Base-by-base conservation (phyloP, 2,113 vertebrate species). In the Pachypanchax playfairii region DNA sequence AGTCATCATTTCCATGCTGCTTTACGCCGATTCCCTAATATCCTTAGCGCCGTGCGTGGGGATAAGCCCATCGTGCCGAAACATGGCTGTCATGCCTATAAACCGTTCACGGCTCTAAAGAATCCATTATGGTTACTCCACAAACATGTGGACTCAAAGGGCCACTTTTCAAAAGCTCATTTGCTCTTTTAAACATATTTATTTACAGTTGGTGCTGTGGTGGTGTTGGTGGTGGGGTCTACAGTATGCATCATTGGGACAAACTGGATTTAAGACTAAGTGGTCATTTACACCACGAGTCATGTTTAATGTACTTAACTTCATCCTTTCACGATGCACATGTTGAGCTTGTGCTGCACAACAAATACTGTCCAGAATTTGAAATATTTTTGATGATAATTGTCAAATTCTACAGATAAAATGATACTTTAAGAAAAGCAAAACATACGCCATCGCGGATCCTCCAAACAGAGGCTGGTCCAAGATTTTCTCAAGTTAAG, bases 21-120 rank as follows among this genome's bases (percentile, higher is more conserved):
- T 91, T 91, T 91, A 86, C 77, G 82, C 86, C 74, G 88, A 91
- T 92, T 90, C 85, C 79, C 84, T 91, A 91, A 92, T 91, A 91
- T 91, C 90, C 89, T 91, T 89, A 91, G 86, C 84, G 82, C 82
- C 84, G 67, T 60, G 85, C 81, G 88, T 70, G 79, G 86, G 90
- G 90, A 90, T 91, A 91, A 91, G 90, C 89, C 83, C 84, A 70
- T 90, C 87, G 80, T 71, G 85, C 80, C 50, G 83, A 84, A 89
- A 88, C 87, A 83, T 82, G 89, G 83, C 87, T 84, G 85, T 89
- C 88, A 90, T 87, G 88, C 88, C 85, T 88, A 80, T 88, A 89
- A 90, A 91, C 80, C 76, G 79, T 89, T 90, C 87, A 90, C 50
- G 82, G 86, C 86, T 89, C 86, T 88, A 85, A 88, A 90, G 87